Evolutionary conservation across 2,797 vertebrate species (phyloP), one percentile per base, ranked within the genome.

Genomic region (Cryptoprocta ferox): DNA sequence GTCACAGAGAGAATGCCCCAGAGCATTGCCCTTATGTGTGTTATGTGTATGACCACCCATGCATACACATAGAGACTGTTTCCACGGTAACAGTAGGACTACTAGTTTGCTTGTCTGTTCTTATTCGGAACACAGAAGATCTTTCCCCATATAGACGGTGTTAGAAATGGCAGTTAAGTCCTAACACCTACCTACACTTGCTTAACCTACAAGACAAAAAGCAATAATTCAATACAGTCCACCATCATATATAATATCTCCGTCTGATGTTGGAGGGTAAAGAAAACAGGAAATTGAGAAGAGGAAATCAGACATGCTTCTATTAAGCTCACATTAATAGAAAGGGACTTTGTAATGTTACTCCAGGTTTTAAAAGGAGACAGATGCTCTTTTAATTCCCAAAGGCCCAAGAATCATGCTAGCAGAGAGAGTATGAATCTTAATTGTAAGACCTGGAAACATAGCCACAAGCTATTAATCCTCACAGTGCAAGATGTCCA

Each of bases 241-340:
- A 50, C 76, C 9, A 4, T 76, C 76, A n/a, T 84, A 39, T 96
- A 70, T 59, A 35, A 59, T 15, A 48, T 71, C 19, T 53, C n/a
- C 70, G 48, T 42, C 6, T 39, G 30, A 21, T 59, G 9, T 71
- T 13, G 61, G 80, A 71, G n/a, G 28, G 59, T 37, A 63, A 93
- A 96, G 63, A 71, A 80, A 63, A 89, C 5, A 94, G 80, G 91
- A 93, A 87, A 85, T 18, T 61, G 39, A 48, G 73, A 94, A 85
- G 59, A 50, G 35, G 76, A 75, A 79, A 76, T 76, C 81, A 88
- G 78, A 81, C 15, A 32, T 3, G 12, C 45, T 68, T 96, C 65
- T 45, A 35, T 79, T 50, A 48, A 87, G 53, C 84, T 28, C 59
- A 45, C 79, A 80, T 78, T 84, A 81, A 71, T 42, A 65, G 35